Evolutionary conservation across 2,888 invertebrate genomes (phyloP).

Genomic region (Cantharis rustica): DNA sequence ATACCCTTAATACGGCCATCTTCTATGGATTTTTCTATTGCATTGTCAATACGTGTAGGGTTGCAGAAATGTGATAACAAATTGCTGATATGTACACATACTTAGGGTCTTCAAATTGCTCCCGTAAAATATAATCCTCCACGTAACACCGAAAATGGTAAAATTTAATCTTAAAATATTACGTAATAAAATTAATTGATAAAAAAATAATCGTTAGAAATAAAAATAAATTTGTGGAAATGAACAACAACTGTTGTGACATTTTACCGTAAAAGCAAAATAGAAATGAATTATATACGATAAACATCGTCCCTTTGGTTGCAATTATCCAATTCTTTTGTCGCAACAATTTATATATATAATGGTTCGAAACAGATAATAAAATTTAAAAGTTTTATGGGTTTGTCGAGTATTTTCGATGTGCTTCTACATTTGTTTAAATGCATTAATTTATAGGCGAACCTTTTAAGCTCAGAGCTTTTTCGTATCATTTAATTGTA

Average conservation of each 20-base stretch:
- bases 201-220: not conserved
- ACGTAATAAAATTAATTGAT: not conserved
- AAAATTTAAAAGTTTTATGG: constrained; percentile 2
- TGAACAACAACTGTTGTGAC: not conserved
- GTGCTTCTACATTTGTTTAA: not conserved
- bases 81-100: not conserved
- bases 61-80: not conserved
- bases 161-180: not conserved
- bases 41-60: constrained; percentile 10
- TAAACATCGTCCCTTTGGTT: not conserved
- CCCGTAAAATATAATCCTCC: not conserved
- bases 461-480: not conserved
- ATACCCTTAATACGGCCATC: not conserved
- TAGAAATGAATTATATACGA: not conserved
- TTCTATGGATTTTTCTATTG: constrained; percentile 6
- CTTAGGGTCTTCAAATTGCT: not conserved
- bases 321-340: constrained; percentile 1
- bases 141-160: not conserved
- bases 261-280: not conserved
- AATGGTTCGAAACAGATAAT: not conserved
- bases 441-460: not conserved
- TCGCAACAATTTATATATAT: not conserved
- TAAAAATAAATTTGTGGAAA: not conserved
- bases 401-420: not conserved
- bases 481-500: not conserved